Base-by-base conservation (phyloP, 2,888 invertebrate genomes). In the Protophormia terraenovae region DNA sequence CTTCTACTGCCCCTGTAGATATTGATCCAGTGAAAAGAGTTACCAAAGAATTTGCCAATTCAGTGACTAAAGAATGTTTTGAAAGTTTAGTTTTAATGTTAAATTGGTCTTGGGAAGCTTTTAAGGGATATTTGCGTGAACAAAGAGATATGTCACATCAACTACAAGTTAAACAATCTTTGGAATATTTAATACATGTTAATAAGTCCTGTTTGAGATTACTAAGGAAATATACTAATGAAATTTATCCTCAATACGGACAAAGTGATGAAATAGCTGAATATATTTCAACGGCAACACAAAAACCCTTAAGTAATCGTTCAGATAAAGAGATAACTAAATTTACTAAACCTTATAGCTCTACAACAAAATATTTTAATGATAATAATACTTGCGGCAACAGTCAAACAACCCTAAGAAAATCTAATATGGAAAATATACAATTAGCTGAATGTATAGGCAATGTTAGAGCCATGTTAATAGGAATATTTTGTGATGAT, bases 81-180 rank as follows among this genome's bases (percentile, higher is more conserved):
- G 96, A 96, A 89, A 96, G 97, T 24, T 93, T 98, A 27, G 95
- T 98, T 84, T 95, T 95, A 0, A 93, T 98, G 27, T 93, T 98
- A n/a, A 96, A 96, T 88, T 98, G 98, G 97, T 96, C 97, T 80
- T 98, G 98, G 98, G 96, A 96, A 82, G 96, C 96, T 0, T 96
- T 98, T 88, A 97, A 96, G 91, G 94, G 94, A 35, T 95, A 95
- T 71, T 92, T 96, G 53, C 93, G 94, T n/a, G 96, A 96, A 87
- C 91, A 92, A 38, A 89, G 90, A 0, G 92, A 93, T 82, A 91
- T 92, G 29, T 85, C 90, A 0, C 89, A 91, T 87, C 94, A 93
- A 90, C 94, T 94, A 35, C 93, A 93, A 4, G 88, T 93, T 22
- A 94, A 94, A 91, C 94, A 94, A 79, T 97, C 98, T 88, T 94